Evolutionary conservation across 2,888 invertebrate species (phyloP).

Genomic region (Cephus nigrinus): DNA sequence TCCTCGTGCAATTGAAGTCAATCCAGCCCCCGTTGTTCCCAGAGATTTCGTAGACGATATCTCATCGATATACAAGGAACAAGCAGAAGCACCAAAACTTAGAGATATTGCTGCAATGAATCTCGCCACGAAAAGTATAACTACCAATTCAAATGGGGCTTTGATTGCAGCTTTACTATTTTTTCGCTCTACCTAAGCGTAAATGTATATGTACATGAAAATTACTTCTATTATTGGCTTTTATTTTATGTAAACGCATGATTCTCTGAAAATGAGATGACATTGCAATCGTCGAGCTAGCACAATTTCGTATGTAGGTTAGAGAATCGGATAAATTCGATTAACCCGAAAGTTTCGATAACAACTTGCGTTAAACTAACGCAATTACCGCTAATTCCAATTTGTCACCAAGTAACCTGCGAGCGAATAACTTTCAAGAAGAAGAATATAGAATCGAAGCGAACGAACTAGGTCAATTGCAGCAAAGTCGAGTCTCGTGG

Average conservation of each 20-base stretch:
- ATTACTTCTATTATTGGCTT: no score
- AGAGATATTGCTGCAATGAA: constrained; percentile 40
- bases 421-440: constrained; percentile 32
- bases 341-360: constrained; percentile 39
- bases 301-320: constrained; percentile 20
- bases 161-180: not conserved
- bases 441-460: constrained; percentile 34
- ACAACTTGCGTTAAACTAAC: constrained; percentile 41
- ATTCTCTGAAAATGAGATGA: not conserved
- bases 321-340: constrained; percentile 35
- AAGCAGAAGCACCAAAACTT: constrained; percentile 35
- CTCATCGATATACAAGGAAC: constrained; percentile 47
- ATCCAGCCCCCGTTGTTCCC: constrained; percentile 73
- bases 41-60: constrained; percentile 55
- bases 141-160: constrained; percentile 25
- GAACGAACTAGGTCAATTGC: constrained; percentile 35
- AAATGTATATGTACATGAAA: not conserved
- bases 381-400: constrained; percentile 47
- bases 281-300: constrained; percentile 23
- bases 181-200: not conserved
- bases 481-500: not conserved
- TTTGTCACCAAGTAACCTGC: constrained; percentile 45
- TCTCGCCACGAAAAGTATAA: constrained; percentile 39
- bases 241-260: not conserved
- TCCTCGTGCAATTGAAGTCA: constrained; percentile 43